Percentiles rank a stretch among this genome's conserved stretches.
Evolutionary conservation across 2,113 vertebrate species (phyloP).

Genomic region (Micronycteris hirsuta): DNA sequence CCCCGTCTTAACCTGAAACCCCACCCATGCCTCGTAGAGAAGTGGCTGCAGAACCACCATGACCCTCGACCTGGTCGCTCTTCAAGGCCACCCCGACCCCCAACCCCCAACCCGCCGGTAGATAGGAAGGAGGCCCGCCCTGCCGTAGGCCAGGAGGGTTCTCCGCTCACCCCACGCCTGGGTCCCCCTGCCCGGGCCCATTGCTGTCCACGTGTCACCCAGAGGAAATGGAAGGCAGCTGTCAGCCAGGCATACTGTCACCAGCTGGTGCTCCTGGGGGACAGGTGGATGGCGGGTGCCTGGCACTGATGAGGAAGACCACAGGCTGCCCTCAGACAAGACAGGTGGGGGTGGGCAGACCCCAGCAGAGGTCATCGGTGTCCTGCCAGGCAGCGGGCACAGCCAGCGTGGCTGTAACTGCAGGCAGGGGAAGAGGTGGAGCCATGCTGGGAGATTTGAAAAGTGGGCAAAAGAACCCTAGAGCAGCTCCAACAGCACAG

Average conservation of each 20-base stretch:
- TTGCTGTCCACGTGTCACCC: slow-evolving; percentile 57
- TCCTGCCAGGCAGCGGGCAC: neutral
- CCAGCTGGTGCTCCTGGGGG: slow-evolving; percentile 63
- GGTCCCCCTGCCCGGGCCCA: neutral
- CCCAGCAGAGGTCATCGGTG: neutral
- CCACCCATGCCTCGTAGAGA: neutral
- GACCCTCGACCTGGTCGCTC: neutral
- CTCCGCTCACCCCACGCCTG: neutral
- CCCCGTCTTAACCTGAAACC: neutral
- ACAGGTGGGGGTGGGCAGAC: neutral
- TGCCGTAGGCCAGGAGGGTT: neutral
- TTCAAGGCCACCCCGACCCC: neutral
- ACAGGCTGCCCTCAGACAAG: slow-evolving; percentile 30
- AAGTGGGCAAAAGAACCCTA: slow-evolving; percentile 41
- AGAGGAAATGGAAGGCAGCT: slow-evolving; percentile 62
- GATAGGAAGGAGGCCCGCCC: neutral
- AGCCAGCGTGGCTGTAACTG: neutral
- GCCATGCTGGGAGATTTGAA: neutral
- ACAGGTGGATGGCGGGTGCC: slow-evolving; percentile 44
- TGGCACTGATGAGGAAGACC: slow-evolving; percentile 50
- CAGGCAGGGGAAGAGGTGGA: neutral
- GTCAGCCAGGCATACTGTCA: slow-evolving; percentile 53
- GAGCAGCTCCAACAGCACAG: slow-evolving; percentile 44
- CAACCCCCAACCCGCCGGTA: neutral
- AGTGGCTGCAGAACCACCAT: neutral